These are phyloP conservation scores for Exaiptasia diaphana DNA, from an alignment of 64 coral and sea anemone genomes.

Conservation along the genomic window DNA sequence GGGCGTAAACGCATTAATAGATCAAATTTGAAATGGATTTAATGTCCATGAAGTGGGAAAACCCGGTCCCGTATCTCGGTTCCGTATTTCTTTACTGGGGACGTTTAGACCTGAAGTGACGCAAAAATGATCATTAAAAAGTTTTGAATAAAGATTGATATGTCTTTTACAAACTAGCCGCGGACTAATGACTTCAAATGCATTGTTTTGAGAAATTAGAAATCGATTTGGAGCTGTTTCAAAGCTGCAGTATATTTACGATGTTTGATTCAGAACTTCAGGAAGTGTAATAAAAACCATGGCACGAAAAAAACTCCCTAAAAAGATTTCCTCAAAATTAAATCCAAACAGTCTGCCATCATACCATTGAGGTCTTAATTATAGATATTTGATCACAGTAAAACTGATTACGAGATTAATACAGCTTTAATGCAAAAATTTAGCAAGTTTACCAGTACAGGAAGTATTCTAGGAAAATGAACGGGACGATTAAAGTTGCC, in stretches of 20 bases:
- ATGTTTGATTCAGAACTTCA: conserved; percentile 50
- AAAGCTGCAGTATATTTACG: conserved; percentile 57
- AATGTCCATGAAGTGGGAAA: background rate
- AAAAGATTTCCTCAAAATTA: conserved; percentile 77
- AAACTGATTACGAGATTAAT: conserved; percentile 92
- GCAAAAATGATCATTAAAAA: background rate
- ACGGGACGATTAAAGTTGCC: background rate
- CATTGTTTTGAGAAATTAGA: conserved; percentile 96
- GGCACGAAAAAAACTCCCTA: conserved; percentile 63
- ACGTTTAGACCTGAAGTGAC: background rate
- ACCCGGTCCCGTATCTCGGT: background rate
- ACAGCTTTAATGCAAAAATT: conserved; percentile 59
- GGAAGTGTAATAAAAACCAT: conserved; percentile 92
- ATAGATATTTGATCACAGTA: conserved; percentile 49
- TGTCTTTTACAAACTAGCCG: background rate
- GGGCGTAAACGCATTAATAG: background rate
- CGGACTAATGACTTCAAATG: conserved; percentile 78
- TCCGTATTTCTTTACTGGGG: background rate
- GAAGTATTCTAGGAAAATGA: conserved; percentile 17
- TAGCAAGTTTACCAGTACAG: conserved; percentile 20
- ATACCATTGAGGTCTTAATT: conserved; percentile 90
- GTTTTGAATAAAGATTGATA: background rate
- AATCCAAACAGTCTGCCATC: conserved; percentile 74
- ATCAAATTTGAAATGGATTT: background rate
- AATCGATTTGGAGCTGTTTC: conserved; percentile 89